These are phyloP conservation scores for Cephus pygmeus DNA, from an alignment of 2,888 invertebrate species.

Conservation along the genomic window DNA sequence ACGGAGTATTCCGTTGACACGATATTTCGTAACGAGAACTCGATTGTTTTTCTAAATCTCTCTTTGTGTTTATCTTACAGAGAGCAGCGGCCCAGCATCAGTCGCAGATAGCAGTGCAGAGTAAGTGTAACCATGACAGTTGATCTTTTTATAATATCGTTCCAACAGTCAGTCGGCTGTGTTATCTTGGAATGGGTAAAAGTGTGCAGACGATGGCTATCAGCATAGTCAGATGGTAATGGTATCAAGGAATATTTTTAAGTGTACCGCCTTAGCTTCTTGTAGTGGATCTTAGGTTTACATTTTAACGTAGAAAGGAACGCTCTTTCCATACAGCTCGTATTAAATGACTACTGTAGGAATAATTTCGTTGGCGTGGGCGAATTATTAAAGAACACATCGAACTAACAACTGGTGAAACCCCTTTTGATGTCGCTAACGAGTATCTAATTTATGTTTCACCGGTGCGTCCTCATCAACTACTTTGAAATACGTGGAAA, in stretches of 20 bases:
- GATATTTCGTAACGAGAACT: background rate
- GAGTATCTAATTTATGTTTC: background rate
- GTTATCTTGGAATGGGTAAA: background rate
- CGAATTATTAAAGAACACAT: background rate
- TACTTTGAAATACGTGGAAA: background rate
- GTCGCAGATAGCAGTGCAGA: conserved; percentile 71
- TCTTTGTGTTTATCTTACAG: conserved; percentile 70
- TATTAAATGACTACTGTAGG: background rate
- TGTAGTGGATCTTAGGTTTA: background rate
- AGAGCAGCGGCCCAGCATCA: conserved; percentile 76
- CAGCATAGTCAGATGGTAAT: background rate
- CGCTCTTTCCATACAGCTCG: background rate
- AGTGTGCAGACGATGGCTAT: background rate
- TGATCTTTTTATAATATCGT: background rate
- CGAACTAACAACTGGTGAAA: no score
- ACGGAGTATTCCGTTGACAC: background rate
- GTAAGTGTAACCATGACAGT: conserved; percentile 68
- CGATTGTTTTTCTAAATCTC: background rate
- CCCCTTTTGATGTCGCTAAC: background rate
- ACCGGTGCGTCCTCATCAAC: background rate
- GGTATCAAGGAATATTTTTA: background rate
- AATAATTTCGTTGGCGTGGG: background rate
- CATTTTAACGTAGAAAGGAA: background rate
- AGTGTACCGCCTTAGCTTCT: background rate
- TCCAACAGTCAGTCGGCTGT: background rate